Conservation (phyloP, 2,888 invertebrate genomes). For the Parthenolecanium corni region DNA sequence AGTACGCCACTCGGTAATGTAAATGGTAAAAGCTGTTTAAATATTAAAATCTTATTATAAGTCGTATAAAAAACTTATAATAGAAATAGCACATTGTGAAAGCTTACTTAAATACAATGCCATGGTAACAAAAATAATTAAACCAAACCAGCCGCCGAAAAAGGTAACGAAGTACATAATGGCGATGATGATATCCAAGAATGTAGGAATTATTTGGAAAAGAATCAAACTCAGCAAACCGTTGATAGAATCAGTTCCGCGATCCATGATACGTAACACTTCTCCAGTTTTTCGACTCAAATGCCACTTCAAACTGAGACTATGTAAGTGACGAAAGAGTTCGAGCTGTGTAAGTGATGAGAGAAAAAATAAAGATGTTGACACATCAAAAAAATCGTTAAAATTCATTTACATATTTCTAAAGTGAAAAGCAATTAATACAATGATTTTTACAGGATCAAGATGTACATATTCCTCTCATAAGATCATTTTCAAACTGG, state of each 20-base stretch:
- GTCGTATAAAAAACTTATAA: background rate
- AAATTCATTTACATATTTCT: too few relatives aligned
- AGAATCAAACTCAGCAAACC: conserved; percentile 82
- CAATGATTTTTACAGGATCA: too few relatives aligned
- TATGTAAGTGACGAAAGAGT: conserved; percentile 76
- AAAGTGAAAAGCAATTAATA: too few relatives aligned
- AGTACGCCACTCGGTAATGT: conserved; percentile 95
- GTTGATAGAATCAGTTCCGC: conserved; percentile 93
- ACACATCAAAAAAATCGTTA: too few relatives aligned
- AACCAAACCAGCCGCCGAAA: conserved; percentile 89
- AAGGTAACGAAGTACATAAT: conserved; percentile 73
- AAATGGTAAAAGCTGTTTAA: conserved; percentile 64
- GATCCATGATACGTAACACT: conserved; percentile 89
- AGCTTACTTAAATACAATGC: conserved; percentile 73
- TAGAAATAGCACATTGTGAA: background rate
- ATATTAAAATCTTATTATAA: background rate
- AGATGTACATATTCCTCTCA: too few relatives aligned
- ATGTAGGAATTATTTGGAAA: conserved; percentile 85
- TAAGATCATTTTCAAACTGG: too few relatives aligned
- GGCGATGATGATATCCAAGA: conserved; percentile 84
- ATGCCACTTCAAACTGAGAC: conserved; percentile 89
- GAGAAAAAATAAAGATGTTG: background rate
- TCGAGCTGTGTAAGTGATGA: conserved; percentile 49
- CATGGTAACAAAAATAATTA: conserved; percentile 92
- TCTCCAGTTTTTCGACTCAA: conserved; percentile 90